Percentiles rank a stretch among this genome's conserved stretches.
phyloP scores from a whole-genome alignment of 92 coral and sea anemone species.

The Parazoanthus atlanticus region DNA sequence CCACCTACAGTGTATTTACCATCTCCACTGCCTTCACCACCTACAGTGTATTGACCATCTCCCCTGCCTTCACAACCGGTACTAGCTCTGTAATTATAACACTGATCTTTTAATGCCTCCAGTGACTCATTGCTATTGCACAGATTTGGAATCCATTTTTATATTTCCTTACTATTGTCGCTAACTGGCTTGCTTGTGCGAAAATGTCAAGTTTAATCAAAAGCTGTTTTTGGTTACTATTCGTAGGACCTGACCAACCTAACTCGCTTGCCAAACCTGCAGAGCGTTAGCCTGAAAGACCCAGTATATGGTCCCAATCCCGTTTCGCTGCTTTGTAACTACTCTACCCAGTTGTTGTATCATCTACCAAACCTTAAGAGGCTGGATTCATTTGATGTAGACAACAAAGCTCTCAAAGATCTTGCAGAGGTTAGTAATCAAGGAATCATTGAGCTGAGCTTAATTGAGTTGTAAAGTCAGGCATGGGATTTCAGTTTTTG shows the following conservation, averaged over 20 bases:
- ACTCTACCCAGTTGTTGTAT: slow-evolving; percentile 86
- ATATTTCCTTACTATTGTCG: too few species aligned
- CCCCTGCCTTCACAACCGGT: too few species aligned
- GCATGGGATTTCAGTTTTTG: too few species aligned
- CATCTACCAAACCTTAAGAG: slow-evolving; percentile 84
- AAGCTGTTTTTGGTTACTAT: background rate
- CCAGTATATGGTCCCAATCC: slow-evolving; percentile 95
- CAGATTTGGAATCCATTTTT: too few species aligned
- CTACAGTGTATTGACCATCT: background rate
- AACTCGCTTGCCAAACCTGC: slow-evolving; percentile 71
- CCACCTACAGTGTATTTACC: too few species aligned
- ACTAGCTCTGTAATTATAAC: too few species aligned
- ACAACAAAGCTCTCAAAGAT: slow-evolving; percentile 76
- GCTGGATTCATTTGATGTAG: slow-evolving; percentile 90
- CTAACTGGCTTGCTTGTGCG: background rate
- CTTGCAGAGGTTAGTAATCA: slow-evolving; percentile 80
- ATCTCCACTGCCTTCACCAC: too few species aligned
- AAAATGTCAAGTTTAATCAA: too few species aligned
- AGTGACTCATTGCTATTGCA: too few species aligned
- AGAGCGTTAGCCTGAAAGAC: slow-evolving; percentile 80
- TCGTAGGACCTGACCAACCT: slow-evolving; percentile 84
- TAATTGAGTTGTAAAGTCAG: too few species aligned
- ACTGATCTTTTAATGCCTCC: too few species aligned
- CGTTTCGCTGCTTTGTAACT: slow-evolving; percentile 87
- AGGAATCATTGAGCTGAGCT: too few species aligned